Evolutionary conservation across 2,113 vertebrate species (phyloP).

Genomic region (Garra rufa): DNA sequence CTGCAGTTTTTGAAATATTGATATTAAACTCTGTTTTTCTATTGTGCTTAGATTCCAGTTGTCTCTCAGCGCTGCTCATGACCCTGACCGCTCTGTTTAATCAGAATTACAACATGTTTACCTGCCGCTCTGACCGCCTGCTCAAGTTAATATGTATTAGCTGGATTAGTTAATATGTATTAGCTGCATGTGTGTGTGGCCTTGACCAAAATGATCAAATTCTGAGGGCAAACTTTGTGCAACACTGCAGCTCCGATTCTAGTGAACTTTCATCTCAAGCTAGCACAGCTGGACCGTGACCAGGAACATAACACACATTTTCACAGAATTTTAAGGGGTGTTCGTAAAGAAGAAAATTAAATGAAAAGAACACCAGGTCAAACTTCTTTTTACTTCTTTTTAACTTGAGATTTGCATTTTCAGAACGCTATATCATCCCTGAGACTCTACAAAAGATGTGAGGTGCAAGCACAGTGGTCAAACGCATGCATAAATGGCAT

Average conservation of each 20-base stretch:
- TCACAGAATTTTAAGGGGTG: not conserved
- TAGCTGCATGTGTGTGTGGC: not conserved
- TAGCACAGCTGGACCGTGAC: not conserved
- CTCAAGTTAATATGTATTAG: constrained; percentile 45
- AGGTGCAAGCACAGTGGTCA: not conserved
- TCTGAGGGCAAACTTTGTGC: constrained; percentile 42
- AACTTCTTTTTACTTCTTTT: not conserved
- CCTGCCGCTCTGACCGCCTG: constrained; percentile 1
- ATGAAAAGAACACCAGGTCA: not conserved
- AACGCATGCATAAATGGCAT: not conserved
- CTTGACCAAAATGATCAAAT: constrained; percentile 32
- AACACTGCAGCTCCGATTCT: not conserved
- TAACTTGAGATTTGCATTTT: not conserved
- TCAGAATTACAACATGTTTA: constrained; percentile 60
- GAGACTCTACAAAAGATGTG: not conserved
- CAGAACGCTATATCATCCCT: not conserved
- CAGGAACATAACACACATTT: not conserved
- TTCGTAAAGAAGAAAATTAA: not conserved
- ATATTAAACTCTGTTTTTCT: not conserved
- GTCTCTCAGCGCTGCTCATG: not conserved
- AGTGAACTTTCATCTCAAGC: not conserved
- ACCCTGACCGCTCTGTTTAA: constrained; percentile 57
- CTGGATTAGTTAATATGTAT: constrained; percentile 25
- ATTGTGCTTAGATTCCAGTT: not conserved
- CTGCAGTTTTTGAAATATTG: not conserved